A percentile compares a stretch with the other conserved stretches of the same genome.
Evolutionary conservation across 2,888 invertebrate species (phyloP).

Genomic region (Eulithis testata): DNA sequence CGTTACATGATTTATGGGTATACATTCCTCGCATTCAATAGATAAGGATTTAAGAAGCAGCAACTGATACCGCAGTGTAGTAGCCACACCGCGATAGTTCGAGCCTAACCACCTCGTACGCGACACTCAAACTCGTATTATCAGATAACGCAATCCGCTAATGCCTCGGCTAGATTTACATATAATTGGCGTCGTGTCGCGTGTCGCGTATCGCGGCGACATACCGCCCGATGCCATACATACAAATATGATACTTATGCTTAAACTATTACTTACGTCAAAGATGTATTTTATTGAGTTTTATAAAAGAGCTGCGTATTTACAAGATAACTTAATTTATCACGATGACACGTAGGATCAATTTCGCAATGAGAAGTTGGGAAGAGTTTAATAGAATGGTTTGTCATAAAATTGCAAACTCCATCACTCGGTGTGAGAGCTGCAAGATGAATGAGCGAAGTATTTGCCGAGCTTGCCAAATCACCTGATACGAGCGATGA

Average conservation of each 20-base stretch:
- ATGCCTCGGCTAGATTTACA: constrained; percentile 51
- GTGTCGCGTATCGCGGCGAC: constrained; percentile 39
- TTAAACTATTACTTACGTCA: too few relatives aligned
- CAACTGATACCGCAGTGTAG: not conserved
- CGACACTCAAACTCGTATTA: constrained; percentile 60
- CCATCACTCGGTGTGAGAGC: constrained; percentile 13
- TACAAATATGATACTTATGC: too few relatives aligned
- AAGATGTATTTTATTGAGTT: not conserved
- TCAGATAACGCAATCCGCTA: constrained; percentile 50
- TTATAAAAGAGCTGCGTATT: not conserved
- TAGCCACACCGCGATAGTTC: constrained; percentile 14
- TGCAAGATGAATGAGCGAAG: constrained; percentile 25
- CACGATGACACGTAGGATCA: not conserved
- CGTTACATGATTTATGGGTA: too few relatives aligned
- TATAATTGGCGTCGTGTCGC: constrained; percentile 44
- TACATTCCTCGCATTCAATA: not conserved
- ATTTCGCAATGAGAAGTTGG: constrained; percentile 8
- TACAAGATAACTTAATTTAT: too few relatives aligned
- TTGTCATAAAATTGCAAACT: constrained; percentile 18
- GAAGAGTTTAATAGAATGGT: constrained; percentile 14
- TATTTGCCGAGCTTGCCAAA: constrained; percentile 25
- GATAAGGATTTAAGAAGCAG: not conserved
- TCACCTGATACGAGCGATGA: constrained; percentile 20
- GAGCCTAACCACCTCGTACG: not conserved
- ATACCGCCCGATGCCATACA: not conserved